phyloP scores from a whole-genome alignment of 2,113 vertebrate genomes.

The Herpailurus yagouaroundi region DNA sequence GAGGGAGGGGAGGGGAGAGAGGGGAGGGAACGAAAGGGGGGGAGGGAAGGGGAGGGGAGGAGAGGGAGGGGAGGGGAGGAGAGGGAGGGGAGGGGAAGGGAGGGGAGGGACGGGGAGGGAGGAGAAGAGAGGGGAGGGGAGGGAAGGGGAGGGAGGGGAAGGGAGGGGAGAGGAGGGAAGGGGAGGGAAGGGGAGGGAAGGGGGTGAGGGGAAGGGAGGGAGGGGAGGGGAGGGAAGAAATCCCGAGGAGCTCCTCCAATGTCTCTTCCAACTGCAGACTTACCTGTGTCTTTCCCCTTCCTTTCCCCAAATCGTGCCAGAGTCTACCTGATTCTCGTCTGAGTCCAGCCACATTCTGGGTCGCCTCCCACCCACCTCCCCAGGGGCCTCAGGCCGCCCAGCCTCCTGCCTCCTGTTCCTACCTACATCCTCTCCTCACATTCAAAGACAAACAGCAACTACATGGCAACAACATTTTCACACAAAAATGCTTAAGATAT shows the following conservation, averaged over 20 bases:
- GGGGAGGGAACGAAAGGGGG: no score
- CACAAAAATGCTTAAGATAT: background rate
- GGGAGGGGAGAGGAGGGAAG: no score
- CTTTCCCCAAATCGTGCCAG: background rate
- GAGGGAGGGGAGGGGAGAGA: no score
- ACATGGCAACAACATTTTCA: background rate
- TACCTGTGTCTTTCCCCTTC: background rate
- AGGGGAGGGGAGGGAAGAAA: no score
- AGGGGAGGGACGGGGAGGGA: fast-evolving
- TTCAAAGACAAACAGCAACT: background rate
- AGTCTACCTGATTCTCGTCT: background rate
- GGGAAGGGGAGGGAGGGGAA: no score
- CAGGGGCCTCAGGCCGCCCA: background rate
- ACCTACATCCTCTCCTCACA: background rate
- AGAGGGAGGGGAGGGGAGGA: fast-evolving
- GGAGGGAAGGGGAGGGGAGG: fast-evolving
- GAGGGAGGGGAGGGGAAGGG: fast-evolving
- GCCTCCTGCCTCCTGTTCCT: background rate
- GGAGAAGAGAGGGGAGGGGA: no score
- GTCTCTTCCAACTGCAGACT: background rate
- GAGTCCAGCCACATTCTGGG: background rate
- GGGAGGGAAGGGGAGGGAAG: fast-evolving
- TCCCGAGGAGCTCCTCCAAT: background rate
- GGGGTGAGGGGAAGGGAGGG: fast-evolving
- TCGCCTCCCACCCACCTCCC: background rate